Evolutionary conservation across 2,888 invertebrate genomes (phyloP), one percentile per base, ranked within the genome.

Genomic region (Caradrina kadenii): DNA sequence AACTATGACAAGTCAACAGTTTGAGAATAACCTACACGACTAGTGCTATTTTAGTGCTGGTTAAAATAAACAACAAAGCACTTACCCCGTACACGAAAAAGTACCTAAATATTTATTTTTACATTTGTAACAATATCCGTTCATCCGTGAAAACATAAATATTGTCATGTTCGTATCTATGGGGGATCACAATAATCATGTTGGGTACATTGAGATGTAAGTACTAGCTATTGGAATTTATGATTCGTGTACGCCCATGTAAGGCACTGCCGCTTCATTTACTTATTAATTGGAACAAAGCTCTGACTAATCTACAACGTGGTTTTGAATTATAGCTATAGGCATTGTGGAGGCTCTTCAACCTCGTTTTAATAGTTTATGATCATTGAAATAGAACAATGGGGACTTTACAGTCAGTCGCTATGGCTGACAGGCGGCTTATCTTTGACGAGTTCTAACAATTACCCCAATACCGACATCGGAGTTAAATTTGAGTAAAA

Each of bases 261-360:
- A 31, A 22, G 17, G 48, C 52, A 17, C 13, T 56, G 19, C 50
- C 19, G 42, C 53, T 61, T 31, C 3, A 53, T 53, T 67, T 21
- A 45, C 39, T 55, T 21, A 45, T 45, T 55, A 59, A 67, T 74
- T 68, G 17, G 26, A 22, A 74, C 59, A 52, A 50, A 42, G 45
- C 45, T 55, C 10, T 68, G 54, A 52, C 54, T 63, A 59, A 31
- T 55, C 17, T 11, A 22, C 19, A 49, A 55, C 42, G 48, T 52
- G 48, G 45, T 52, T n/a, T 39, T 55, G 60, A 17, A 15, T 0
- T 2, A 2, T 17, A 17, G 15, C 2, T 17, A 17, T 45, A 45
- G 17, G 45, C 17, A 39, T 2, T 39, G 39, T 39, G 13, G 39
- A 39, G 11, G 11, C 39, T 39, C 39, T 11, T 39, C 13, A 39